Percentiles rank a stretch among this genome's conserved stretches.
Conservation (phyloP, 2,797 vertebrate species). For the Sus cebifrons region DNA sequence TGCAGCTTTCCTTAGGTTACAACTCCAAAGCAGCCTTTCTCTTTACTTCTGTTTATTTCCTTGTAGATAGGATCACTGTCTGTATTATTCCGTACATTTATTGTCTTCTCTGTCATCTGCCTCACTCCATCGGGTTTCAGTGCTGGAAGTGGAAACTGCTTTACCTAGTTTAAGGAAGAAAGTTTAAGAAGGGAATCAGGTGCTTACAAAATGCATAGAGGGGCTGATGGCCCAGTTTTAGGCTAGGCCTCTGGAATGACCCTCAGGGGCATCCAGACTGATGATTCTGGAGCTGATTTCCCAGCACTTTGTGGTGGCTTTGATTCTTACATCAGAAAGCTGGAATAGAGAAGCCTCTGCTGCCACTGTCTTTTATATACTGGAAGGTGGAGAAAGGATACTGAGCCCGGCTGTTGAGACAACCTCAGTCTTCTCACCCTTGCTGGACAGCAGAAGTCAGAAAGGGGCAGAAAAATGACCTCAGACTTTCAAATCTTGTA, state of each 20-base stretch:
- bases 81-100: background rate
- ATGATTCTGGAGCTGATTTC: background rate
- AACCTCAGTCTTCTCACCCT: background rate
- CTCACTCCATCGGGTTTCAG: background rate
- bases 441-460: background rate
- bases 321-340: background rate
- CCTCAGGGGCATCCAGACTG: background rate
- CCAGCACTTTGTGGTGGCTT: background rate
- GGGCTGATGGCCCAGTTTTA: background rate
- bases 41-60: constrained; percentile 39
- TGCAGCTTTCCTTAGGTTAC: background rate
- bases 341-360: background rate
- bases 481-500: background rate
- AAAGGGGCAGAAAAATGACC: background rate
- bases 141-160: background rate
- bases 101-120: constrained; percentile 20
- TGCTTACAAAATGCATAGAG: background rate
- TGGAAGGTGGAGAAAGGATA: background rate
- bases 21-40: background rate
- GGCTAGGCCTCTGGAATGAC: background rate
- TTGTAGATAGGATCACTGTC: constrained; percentile 1
- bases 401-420: background rate
- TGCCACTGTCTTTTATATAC: background rate
- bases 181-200: constrained; percentile 6
- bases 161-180: constrained; percentile 9